Base-by-base conservation (phyloP, 2,888 invertebrate species). In the Noctua pronuba region DNA sequence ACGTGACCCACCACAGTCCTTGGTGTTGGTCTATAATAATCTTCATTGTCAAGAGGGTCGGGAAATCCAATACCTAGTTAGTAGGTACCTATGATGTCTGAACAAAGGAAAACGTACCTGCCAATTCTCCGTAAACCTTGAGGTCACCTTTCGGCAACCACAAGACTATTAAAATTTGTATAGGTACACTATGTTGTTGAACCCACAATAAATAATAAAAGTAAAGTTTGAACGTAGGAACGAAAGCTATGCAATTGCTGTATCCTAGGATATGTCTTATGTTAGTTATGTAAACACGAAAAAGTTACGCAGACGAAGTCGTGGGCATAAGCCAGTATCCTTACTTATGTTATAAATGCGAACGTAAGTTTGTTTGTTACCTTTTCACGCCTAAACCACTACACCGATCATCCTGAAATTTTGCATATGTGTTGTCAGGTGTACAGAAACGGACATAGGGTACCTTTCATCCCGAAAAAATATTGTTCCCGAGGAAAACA, bases 91-190 rank as follows among this genome's bases (percentile, higher is more conserved):
- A 28, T 68, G 55, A 80, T 49, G 79, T 83, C 58, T 80, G 21
- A 80, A 80, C 70, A 80, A 80, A 83, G 69, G 65, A 79, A 84
- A 83, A 49, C 41, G 55, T 83, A 79, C 49, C 84, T 79, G 80
- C 69, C 79, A 69, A 83, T 83, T 80, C 80, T 58, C 46, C 64
- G 28, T 79, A 83, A 83, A 65, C 64, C 41, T 78, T 65, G 84
- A 65, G 69, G 44, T 83, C 70, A 79, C 58, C 70, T 83, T 80
- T 83, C 79, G 79, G 24, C 49, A 79, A 65, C 79, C 79, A 64
- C 62, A 79, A 65, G 58, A 84, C 41, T 49, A 65, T 41, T n/a
- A 49, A 28, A 28, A n/a, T 52, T 44, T 68, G 16, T 79, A 13
- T 7, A 7, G 38, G 38, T 46, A 67, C 62, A 31, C 21, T 55